Percentiles rank a stretch among this genome's conserved stretches.
phyloP scores from a whole-genome alignment of 2,797 vertebrate genomes.

The Borostomias antarcticus region DNA sequence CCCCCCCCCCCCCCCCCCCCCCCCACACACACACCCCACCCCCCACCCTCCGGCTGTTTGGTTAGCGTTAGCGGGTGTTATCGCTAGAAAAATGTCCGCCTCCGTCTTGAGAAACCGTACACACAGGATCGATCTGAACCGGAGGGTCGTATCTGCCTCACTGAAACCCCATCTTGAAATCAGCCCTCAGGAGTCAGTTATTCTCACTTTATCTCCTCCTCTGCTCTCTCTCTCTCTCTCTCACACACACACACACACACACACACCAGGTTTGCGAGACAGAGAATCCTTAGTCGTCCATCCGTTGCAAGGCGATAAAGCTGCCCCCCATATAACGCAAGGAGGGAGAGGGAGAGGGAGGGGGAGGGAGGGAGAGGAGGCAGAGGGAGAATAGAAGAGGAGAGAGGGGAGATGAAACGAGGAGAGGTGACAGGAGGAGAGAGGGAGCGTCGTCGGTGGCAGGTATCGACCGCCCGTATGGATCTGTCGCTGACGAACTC shows the following conservation, averaged over 20 bases:
- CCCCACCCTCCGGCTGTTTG: slow-evolving; percentile 8
- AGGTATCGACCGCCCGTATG: slow-evolving; percentile 46
- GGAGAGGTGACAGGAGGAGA: slow-evolving; percentile 18
- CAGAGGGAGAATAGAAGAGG: background rate
- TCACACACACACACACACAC: background rate
- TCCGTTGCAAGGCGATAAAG: slow-evolving; percentile 39
- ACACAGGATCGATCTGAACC: background rate
- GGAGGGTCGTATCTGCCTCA: background rate
- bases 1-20: background rate
- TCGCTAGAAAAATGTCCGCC: slow-evolving; percentile 23
- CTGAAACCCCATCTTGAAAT: background rate
- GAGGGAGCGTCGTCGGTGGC: slow-evolving; percentile 18
- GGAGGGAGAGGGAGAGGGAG: slow-evolving; percentile 13
- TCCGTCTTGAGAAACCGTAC: background rate
- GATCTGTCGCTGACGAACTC: slow-evolving; percentile 43
- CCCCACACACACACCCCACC: slow-evolving; percentile 3
- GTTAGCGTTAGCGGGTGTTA: slow-evolving; percentile 33
- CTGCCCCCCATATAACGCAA: slow-evolving; percentile 15
- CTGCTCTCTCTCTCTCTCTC: slow-evolving; percentile 5
- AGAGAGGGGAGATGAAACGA: background rate
- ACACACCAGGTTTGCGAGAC: background rate
- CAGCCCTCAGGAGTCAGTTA: slow-evolving; percentile 2
- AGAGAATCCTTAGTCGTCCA: slow-evolving; percentile 17
- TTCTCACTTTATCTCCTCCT: background rate
- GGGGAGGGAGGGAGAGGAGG: background rate